Base-by-base conservation (phyloP, 2,113 vertebrate species). In the Canis aureus region DNA sequence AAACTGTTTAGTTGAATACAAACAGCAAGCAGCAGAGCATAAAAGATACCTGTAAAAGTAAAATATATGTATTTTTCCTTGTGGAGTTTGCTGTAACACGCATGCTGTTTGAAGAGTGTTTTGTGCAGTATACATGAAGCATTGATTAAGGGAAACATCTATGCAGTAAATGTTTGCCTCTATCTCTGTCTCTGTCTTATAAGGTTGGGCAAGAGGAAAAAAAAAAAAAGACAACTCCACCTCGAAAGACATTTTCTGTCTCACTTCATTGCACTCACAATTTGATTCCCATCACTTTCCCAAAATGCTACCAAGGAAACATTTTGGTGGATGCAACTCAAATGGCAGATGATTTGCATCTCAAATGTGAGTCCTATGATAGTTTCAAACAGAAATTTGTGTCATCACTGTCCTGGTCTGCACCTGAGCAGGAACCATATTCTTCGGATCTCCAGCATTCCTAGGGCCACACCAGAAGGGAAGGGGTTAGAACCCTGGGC, bases 221-320 rank as follows among this genome's bases (percentile, higher is more conserved):
- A 66, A 27, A 35, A 35, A 10, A 76, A 51, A 17, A 43, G 43
- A 43, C 6, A 43, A 43, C 43, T 7, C 8, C 25, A n/a, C 55
- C 6, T 59, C 66, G 16, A 51, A 91, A 91, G 53, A 91, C 5
- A 59, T 66, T 91, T 76, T 78, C 8, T 67, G 0, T 66, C 62
- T 32, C 11, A 8, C 4, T 81, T 53, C 53, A 69, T 51, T 29
- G 9, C 22, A 23, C 8, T 86, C n/a, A 49, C 10, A 4, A 43
- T 85, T 95, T 96, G 35, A n/a, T 89, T 95, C 38, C 27, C 4
- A 51, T 35, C 8, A 57, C 22, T 19, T 53, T 91, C n/a, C 29
- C 11, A 32, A 83, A n/a, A 91, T 91, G 22, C 6, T 62, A 78
- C 51, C 25, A 88, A 85, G 71, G 5, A 84, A 78, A 64, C 11